A percentile compares a stretch with the other conserved stretches of the same genome.
Evolutionary conservation across 2,888 invertebrate genomes (phyloP).

Genomic region (Brenthis hecate): DNA sequence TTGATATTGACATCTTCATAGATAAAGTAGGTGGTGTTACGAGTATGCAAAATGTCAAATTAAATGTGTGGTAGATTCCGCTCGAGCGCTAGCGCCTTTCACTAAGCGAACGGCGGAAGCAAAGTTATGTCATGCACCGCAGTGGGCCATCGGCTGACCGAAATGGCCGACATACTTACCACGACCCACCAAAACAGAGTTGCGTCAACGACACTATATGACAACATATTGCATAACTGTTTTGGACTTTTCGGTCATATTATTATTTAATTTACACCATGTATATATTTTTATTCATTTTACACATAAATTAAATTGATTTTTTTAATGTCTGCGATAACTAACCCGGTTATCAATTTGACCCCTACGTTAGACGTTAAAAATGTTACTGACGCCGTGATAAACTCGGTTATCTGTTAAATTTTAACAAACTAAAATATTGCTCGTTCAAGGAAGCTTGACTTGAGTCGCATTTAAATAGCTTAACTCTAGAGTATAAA

Average conservation of each 20-base stretch:
- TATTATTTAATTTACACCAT: slow-evolving; percentile 25
- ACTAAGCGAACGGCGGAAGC: slow-evolving; percentile 70
- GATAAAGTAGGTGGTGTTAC: slow-evolving; percentile 28
- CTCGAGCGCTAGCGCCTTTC: slow-evolving; percentile 45
- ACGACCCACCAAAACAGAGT: slow-evolving; percentile 76
- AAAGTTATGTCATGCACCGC: slow-evolving; percentile 68
- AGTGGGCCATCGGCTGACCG: slow-evolving; percentile 78
- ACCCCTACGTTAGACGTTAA: slow-evolving; percentile 23
- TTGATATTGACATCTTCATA: slow-evolving; percentile 41
- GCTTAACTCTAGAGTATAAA: slow-evolving; percentile 6
- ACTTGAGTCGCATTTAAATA: slow-evolving; percentile 6
- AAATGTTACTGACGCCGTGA: slow-evolving; percentile 25
- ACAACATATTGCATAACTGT: slow-evolving; percentile 68
- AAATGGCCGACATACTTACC: slow-evolving; percentile 78
- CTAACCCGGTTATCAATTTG: slow-evolving; percentile 31
- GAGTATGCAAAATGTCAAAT: slow-evolving; percentile 36
- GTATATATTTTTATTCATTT: not conserved
- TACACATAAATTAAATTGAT: slow-evolving; percentile 23
- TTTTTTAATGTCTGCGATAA: slow-evolving; percentile 19
- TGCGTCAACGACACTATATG: slow-evolving; percentile 68
- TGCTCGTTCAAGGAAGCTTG: slow-evolving; percentile 19
- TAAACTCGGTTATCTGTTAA: slow-evolving; percentile 32
- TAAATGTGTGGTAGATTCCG: slow-evolving; percentile 28
- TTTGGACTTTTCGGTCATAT: slow-evolving; percentile 55
- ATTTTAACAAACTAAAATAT: slow-evolving; percentile 20